Conservation (phyloP, 30 jellyfish, hydroid and myxozoan genomes). For the Mastigias papua region DNA sequence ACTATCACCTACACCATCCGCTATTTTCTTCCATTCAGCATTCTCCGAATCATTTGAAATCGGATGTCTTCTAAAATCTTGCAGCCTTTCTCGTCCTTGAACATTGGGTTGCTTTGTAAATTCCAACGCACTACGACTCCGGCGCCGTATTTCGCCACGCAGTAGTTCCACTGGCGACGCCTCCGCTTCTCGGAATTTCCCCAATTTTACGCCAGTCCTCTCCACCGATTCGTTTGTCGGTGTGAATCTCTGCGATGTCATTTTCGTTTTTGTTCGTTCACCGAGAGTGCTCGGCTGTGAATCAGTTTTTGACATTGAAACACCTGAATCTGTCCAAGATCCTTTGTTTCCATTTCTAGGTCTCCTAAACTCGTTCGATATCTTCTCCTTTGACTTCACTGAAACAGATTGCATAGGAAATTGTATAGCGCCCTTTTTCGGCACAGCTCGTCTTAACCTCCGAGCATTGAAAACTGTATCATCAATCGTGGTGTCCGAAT, state of each 20-base stretch:
- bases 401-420: neutral
- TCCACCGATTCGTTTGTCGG: constrained; percentile 1
- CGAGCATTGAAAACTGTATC: constrained; percentile 2
- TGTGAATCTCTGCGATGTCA: neutral
- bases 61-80: neutral
- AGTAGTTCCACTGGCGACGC: constrained; percentile 43
- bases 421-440: neutral
- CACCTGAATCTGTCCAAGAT: constrained; percentile 84
- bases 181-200: neutral
- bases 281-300: constrained; percentile 82
- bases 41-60: neutral
- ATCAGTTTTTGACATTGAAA: constrained; percentile 73
- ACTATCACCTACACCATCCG: neutral
- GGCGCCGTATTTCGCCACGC: constrained; percentile 49
- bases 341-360: constrained; percentile 46
- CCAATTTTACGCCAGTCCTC: neutral
- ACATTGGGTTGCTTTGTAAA: neutral
- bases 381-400: neutral
- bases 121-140: constrained; percentile 48
- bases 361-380: constrained; percentile 11
- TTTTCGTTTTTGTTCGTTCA: constrained; percentile 33
- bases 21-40: neutral
- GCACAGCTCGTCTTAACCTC: constrained; percentile 12
- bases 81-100: neutral
- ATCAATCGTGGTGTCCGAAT: constrained; percentile 67